Percentiles rank a stretch among this genome's conserved stretches.
Evolutionary conservation across 2,888 invertebrate species (phyloP).

Genomic region (Acleris sparsana): DNA sequence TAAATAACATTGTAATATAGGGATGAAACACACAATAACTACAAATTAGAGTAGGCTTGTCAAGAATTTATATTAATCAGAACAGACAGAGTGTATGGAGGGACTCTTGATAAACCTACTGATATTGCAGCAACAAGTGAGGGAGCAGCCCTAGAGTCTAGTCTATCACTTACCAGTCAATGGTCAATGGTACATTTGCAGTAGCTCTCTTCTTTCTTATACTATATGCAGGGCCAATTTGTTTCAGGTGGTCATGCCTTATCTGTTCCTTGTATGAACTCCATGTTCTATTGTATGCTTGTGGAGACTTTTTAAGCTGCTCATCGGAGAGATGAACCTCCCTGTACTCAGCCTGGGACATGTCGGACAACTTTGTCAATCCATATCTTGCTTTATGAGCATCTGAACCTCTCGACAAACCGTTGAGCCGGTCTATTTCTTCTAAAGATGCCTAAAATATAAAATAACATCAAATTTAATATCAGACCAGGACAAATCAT

Average conservation of each 20-base stretch:
- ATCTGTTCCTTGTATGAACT: conserved; percentile 49
- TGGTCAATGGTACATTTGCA: conserved; percentile 68
- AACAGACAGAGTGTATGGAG: too few relatives aligned
- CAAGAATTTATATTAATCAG: too few relatives aligned
- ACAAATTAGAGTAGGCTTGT: too few relatives aligned
- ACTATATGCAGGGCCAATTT: conserved; percentile 35
- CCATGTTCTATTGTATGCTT: conserved; percentile 57
- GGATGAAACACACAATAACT: too few relatives aligned
- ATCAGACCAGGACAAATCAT: too few relatives aligned
- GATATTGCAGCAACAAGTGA: too few relatives aligned
- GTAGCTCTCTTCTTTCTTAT: conserved; percentile 60
- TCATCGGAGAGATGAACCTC: conserved; percentile 75
- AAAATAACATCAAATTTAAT: conserved; percentile 32
- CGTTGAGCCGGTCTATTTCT: conserved; percentile 77
- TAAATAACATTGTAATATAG: too few relatives aligned
- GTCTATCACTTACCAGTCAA: conserved; percentile 80
- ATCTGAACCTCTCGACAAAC: conserved; percentile 63
- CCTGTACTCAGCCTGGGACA: conserved; percentile 84
- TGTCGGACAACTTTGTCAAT: conserved; percentile 84
- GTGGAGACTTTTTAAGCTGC: conserved; percentile 48
- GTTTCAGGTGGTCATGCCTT: conserved; percentile 35
- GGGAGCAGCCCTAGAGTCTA: too few relatives aligned
- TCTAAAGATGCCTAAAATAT: conserved; percentile 74
- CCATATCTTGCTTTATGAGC: conserved; percentile 80
- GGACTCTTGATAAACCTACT: too few relatives aligned